Conservation (phyloP, 2,113 vertebrate species). For the Spea bombifrons region DNA sequence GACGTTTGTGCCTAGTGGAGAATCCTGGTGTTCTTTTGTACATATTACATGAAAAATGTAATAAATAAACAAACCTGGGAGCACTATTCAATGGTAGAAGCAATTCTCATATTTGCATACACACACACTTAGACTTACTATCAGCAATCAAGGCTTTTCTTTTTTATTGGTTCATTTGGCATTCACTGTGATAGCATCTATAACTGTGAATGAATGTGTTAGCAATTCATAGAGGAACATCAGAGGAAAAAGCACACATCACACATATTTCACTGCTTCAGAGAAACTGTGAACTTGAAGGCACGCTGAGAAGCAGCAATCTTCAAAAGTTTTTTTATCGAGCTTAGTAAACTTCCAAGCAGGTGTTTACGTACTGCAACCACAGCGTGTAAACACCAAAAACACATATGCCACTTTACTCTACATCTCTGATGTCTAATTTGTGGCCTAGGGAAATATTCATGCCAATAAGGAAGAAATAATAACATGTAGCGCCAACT, state of each 20-base stretch:
- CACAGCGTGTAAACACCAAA: neutral
- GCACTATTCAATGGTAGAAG: neutral
- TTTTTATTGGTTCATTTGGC: slow-evolving; percentile 34
- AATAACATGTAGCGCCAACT: too few relatives aligned
- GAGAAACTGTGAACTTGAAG: slow-evolving; percentile 44
- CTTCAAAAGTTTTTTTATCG: slow-evolving; percentile 31
- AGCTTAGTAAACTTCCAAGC: slow-evolving; percentile 21
- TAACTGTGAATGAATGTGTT: slow-evolving; percentile 45
- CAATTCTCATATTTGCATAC: neutral
- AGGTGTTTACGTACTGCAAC: slow-evolving; percentile 5
- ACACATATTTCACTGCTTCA: slow-evolving; percentile 33
- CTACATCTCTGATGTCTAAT: neutral
- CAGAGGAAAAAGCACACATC: slow-evolving; percentile 30
- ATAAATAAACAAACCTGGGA: too few relatives aligned
- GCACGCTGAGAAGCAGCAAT: slow-evolving; percentile 32
- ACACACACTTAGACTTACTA: neutral
- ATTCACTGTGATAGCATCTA: slow-evolving; percentile 41
- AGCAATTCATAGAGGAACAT: slow-evolving; percentile 37
- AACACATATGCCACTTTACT: neutral
- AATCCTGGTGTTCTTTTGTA: too few relatives aligned
- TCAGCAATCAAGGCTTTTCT: neutral
- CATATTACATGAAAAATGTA: too few relatives aligned
- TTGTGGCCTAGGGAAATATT: neutral
- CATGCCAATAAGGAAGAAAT: too few relatives aligned
- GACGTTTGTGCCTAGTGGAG: too few relatives aligned